A percentile compares a stretch with the other conserved stretches of the same genome.
Evolutionary conservation across 2,888 invertebrate genomes (phyloP).

Genomic region (Parnassius glacialis): DNA sequence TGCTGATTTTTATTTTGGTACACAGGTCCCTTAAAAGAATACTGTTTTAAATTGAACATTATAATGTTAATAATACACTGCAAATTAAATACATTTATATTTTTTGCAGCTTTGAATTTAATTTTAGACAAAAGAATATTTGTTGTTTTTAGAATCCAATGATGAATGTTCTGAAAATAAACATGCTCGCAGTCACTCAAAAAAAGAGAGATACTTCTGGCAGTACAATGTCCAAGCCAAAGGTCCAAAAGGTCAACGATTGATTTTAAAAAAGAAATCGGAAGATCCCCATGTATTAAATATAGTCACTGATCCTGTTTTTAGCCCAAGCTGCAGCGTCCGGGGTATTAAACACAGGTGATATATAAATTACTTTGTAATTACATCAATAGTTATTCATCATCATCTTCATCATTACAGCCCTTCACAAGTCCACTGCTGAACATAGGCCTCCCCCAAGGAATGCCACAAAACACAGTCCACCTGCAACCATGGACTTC

Average conservation of each 20-base stretch:
- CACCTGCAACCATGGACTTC: no score
- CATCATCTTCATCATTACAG: no score
- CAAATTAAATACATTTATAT: not conserved
- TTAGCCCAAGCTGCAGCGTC: slow-evolving; percentile 94
- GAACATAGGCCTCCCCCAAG: no score
- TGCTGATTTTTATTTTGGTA: no score
- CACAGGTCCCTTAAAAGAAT: no score
- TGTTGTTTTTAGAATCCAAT: slow-evolving; percentile 80
- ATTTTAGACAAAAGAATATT: slow-evolving; percentile 23
- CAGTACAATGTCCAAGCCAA: slow-evolving; percentile 99
- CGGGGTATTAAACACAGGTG: slow-evolving; percentile 94
- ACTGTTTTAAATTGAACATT: no score
- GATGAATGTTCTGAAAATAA: slow-evolving; percentile 81
- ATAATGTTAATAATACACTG: no score
- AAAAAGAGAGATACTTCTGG: slow-evolving; percentile 96
- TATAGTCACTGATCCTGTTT: slow-evolving; percentile 96
- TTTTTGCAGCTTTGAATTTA: slow-evolving; percentile 7
- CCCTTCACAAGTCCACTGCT: no score
- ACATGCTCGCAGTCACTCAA: slow-evolving; percentile 68
- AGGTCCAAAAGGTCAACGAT: slow-evolving; percentile 96
- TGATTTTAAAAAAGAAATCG: slow-evolving; percentile 90
- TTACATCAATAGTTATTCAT: no score
- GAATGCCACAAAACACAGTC: no score
- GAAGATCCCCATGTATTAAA: slow-evolving; percentile 96
- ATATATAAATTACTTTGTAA: slow-evolving; percentile 22